phyloP scores from a whole-genome alignment of 2,113 vertebrate genomes.

The Polyodon spathula region DNA sequence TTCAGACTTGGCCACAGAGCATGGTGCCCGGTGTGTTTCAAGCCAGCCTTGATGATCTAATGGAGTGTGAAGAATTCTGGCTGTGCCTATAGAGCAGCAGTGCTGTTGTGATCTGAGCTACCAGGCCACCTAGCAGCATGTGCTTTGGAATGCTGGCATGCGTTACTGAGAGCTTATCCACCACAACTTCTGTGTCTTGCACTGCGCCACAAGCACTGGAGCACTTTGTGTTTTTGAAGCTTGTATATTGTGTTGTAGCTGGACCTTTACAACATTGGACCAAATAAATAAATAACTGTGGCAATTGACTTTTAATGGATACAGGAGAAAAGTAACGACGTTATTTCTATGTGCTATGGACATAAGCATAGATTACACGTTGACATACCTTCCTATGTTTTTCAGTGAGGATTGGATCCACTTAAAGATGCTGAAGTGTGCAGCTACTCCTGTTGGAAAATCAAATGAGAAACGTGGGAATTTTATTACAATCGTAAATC shows the following conservation, averaged over 20 bases:
- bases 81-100: not conserved
- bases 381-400: slow-evolving; percentile 66
- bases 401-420: slow-evolving; percentile 70
- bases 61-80: not conserved
- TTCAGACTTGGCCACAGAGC: not conserved
- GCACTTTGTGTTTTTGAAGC: too few relatives aligned
- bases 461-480: not conserved
- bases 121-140: not conserved
- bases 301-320: too few relatives aligned
- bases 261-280: too few relatives aligned
- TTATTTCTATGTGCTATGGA: too few relatives aligned
- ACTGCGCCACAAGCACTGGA: too few relatives aligned
- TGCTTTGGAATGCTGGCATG: not conserved
- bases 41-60: not conserved
- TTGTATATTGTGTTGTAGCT: too few relatives aligned
- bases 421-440: slow-evolving; percentile 77
- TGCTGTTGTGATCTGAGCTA: not conserved
- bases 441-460: slow-evolving; percentile 69
- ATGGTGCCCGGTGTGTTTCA: not conserved
- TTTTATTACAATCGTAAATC: too few relatives aligned
- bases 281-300: too few relatives aligned
- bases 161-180: too few relatives aligned
- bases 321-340: too few relatives aligned
- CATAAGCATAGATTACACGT: not conserved
- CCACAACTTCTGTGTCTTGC: too few relatives aligned